Evolutionary conservation across 2,888 invertebrate species (phyloP).

Genomic region (Trissoscelio sp.): DNA sequence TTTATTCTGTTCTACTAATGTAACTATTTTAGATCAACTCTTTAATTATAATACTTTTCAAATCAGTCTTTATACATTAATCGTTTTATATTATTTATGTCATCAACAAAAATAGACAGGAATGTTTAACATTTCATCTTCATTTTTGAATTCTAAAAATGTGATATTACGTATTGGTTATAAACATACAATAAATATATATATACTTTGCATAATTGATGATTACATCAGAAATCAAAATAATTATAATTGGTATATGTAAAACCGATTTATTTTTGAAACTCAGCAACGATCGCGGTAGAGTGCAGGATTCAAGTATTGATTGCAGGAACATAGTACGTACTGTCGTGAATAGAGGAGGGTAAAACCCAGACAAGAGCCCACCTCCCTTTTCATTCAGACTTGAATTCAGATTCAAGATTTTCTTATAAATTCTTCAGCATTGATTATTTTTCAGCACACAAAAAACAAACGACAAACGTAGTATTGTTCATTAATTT

Average conservation of each 20-base stretch:
- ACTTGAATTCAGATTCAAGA: constrained; percentile 72
- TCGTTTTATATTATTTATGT: not conserved
- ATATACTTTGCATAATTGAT: too few relatives aligned
- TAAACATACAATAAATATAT: too few relatives aligned
- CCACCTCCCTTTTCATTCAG: constrained; percentile 75
- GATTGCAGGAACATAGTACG: constrained; percentile 80
- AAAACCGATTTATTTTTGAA: constrained; percentile 11
- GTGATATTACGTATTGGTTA: too few relatives aligned
- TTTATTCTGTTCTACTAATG: constrained; percentile 22
- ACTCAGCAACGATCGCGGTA: constrained; percentile 45
- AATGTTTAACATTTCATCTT: too few relatives aligned
- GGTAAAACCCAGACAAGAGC: constrained; percentile 80
- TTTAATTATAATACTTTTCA: not conserved
- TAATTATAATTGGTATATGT: not conserved
- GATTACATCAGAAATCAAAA: not conserved
- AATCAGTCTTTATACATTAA: too few relatives aligned
- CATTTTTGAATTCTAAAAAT: too few relatives aligned
- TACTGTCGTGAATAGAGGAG: constrained; percentile 76
- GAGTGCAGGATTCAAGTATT: constrained; percentile 81
- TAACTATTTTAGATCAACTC: constrained; percentile 19
- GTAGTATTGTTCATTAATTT: too few relatives aligned
- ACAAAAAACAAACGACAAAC: too few relatives aligned
- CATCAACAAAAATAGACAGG: not conserved
- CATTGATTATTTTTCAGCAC: constrained; percentile 34
- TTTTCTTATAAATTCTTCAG: constrained; percentile 54